Conservation (phyloP, 2,888 invertebrate genomes). For the Oeneis ivallda region DNA sequence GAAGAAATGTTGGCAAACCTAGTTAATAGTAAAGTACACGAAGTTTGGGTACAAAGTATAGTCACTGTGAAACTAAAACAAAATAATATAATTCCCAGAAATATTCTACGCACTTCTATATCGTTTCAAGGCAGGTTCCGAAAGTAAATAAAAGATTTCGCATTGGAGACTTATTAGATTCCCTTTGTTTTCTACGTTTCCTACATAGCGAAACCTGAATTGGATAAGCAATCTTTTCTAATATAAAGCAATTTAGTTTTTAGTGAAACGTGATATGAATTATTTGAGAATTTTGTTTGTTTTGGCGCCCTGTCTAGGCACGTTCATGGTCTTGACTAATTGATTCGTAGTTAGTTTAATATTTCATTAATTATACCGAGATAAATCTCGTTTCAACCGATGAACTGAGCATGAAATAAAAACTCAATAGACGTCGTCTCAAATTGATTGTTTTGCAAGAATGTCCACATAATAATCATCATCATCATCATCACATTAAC, state of each 20-base stretch:
- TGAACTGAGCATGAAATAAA: too few species aligned
- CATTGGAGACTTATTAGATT: conserved; percentile 10
- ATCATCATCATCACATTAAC: too few species aligned
- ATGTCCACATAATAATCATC: too few species aligned
- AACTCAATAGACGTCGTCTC: too few species aligned
- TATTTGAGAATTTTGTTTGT: background rate
- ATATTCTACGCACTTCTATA: background rate
- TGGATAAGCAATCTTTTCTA: background rate
- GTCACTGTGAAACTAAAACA: too few species aligned
- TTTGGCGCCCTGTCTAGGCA: background rate
- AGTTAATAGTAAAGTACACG: background rate
- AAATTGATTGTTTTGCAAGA: too few species aligned
- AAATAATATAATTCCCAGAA: background rate
- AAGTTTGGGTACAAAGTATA: too few species aligned
- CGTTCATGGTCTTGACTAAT: background rate
- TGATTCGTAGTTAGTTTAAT: too few species aligned
- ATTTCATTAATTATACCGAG: too few species aligned
- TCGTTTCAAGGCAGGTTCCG: conserved; percentile 6
- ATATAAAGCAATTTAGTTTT: background rate
- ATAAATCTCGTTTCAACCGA: too few species aligned
- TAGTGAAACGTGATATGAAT: background rate
- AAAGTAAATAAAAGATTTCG: conserved; percentile 17
- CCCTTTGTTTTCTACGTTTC: background rate
- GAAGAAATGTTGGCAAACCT: too few species aligned
- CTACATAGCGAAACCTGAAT: background rate